These are phyloP conservation scores for Panthera leo DNA, from an alignment of 2,113 vertebrate species.

Conservation along the genomic window DNA sequence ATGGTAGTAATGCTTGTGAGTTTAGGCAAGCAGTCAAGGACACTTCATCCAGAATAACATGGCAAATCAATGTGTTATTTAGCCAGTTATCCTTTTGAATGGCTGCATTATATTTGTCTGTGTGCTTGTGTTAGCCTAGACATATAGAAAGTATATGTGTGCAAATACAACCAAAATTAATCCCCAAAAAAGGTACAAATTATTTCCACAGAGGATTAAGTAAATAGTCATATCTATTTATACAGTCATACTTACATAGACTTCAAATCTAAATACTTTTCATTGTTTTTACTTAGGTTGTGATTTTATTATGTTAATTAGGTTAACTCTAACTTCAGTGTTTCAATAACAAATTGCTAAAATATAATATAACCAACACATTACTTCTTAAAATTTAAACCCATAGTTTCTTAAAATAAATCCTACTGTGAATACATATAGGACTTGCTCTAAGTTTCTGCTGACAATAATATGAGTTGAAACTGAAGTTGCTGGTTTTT, in stretches of 20 bases:
- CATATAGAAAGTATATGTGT: background rate
- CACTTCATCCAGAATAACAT: background rate
- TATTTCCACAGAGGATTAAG: background rate
- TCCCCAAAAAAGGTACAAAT: background rate
- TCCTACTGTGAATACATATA: background rate
- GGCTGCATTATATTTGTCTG: background rate
- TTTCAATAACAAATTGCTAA: background rate
- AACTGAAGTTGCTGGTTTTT: background rate
- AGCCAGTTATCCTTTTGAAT: background rate
- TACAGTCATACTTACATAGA: background rate
- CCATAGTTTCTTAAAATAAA: background rate
- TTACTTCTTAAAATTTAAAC: background rate
- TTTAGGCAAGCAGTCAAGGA: background rate
- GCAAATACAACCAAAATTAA: background rate
- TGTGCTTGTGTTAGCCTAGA: background rate
- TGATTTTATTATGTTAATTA: background rate
- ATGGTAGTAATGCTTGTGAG: background rate
- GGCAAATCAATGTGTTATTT: background rate
- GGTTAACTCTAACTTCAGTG: background rate
- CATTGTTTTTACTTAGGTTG: background rate
- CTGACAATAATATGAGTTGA: background rate
- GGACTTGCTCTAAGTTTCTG: background rate
- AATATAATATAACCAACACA: background rate
- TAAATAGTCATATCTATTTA: background rate
- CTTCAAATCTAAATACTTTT: background rate